Evolutionary conservation across 2,113 vertebrate genomes (phyloP), one percentile per base, ranked within the genome.

Genomic region (Amphiprion ocellaris): DNA sequence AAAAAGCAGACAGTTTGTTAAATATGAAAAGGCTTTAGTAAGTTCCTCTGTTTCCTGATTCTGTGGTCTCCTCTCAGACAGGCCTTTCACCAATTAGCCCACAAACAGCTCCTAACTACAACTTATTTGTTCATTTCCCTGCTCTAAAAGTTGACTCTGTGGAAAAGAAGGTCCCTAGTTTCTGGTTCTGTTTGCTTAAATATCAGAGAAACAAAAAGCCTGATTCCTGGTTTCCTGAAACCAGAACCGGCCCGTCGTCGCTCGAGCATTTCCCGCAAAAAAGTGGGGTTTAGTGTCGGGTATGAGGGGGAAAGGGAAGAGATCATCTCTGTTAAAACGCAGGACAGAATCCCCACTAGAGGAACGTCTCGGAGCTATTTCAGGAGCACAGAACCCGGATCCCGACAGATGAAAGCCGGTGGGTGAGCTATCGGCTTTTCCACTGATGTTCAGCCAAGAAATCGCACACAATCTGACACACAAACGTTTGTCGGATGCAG

Each of bases 371-470:
- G 64, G 74, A 66, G 85, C 58, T 80, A 75, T 77, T 84, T 74
- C 63, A 59, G 72, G 55, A 17, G 41, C 63, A 55, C 19, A 77
- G 70, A 79, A 73, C 74, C 70, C 69, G 82, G 72, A 53, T 83
- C 21, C 21, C 21, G 79, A 77, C 68, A 75, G 81, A 84, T 82
- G 61, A 86, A 77, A 83, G 82, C 17, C 1, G 60, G 52, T 47
- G 74, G 74, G 44, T 54, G 75, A 73, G 74, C 52, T 74, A 74
- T 81, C 66, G 59, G 44, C 56, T 81, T 52, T 39, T 79, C 52
- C 68, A 62, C 74, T 74, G 84, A 90, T 73, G 72, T 59, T 52
- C 66, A 69, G 79, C 79, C 79, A 81, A 81, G 54, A 78, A 80
- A 67, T 39, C 6, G n/a, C 68, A 65, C 53, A 72, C 17, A 74